Evolutionary conservation across 1,140 invertebrate species (phyloP), one percentile per base, ranked within the genome.

Genomic region (Heliconius himera): DNA sequence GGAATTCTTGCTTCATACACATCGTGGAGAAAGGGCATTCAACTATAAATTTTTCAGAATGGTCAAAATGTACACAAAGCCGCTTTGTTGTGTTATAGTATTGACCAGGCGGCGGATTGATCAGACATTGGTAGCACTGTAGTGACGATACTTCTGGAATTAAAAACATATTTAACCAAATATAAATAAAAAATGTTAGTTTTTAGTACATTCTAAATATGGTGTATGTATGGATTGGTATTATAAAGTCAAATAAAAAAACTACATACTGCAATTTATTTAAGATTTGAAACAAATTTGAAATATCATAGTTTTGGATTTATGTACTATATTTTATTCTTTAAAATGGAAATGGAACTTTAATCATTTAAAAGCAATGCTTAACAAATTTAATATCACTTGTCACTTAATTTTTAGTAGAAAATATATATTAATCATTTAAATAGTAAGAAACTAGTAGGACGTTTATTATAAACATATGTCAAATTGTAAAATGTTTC

Each of bases 21-120:
- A 97, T 96, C 0, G 97, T 98, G 8, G 97, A 98, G 83, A 96
- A 96, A 6, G 97, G 97, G 90, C 97, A 98, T 73, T 96, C 95
- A 0, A 97, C 95, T 82, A 97, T 95, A 88, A 96, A 98, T 75
- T 94, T 93, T 2, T 95, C 88, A 5, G 96, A 96, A 51, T 95
- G 95, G 84, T 98, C 96, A 87, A 98, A 98, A 84, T 97, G 95
- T 1, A 96, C 95, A 86, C 97, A 98, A 2, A 97, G 89, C 54
- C 95, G 92, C 77, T 93, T 90, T 11, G 95, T 96, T 73, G 95
- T 92, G 83, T 95, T 95, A 79, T 88, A 94, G 73, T 93, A 90
- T 13, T 92, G 85, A 18, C 85, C 88, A 9, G 89, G 88, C 11
- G 91, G 94, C n/a, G 95, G 94, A 73, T 95, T 95, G 77, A 96